Conservation (phyloP, 2,797 vertebrate species). For the Myioborus miniatus region DNA sequence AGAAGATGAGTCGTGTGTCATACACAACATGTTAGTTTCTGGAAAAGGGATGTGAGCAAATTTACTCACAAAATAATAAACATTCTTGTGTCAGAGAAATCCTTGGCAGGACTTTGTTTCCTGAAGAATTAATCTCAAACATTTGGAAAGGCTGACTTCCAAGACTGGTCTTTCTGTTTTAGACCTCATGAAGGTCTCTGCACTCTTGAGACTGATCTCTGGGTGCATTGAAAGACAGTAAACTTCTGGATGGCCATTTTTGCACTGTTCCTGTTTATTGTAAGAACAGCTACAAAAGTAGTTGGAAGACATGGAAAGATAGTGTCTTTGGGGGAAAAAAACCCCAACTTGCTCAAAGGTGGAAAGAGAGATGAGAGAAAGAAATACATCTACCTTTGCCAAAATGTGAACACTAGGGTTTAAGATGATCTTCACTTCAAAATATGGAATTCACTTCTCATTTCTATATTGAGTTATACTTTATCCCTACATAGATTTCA, state of each 20-base stretch:
- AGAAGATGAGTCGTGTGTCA: neutral
- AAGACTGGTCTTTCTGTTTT: neutral
- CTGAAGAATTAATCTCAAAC: neutral
- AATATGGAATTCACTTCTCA: neutral
- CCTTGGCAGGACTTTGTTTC: neutral
- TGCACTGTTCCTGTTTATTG: neutral
- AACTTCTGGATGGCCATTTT: neutral
- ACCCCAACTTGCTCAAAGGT: fast-evolving
- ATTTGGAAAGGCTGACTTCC: neutral
- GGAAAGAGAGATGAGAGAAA: neutral
- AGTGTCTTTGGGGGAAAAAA: neutral
- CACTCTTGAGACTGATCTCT: neutral
- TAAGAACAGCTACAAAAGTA: neutral
- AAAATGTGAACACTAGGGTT: neutral
- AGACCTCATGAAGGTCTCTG: neutral
- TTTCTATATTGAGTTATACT: neutral
- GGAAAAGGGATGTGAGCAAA: neutral
- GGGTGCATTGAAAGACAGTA: neutral
- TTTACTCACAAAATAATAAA: neutral
- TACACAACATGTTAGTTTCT: neutral
- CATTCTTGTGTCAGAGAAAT: neutral
- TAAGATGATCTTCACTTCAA: neutral
- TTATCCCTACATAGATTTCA: neutral
- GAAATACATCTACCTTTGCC: neutral
- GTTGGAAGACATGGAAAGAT: neutral